Evolutionary conservation across 2,113 vertebrate genomes (phyloP), one percentile per base, ranked within the genome.

Genomic region (Lophochroa leadbeateri): DNA sequence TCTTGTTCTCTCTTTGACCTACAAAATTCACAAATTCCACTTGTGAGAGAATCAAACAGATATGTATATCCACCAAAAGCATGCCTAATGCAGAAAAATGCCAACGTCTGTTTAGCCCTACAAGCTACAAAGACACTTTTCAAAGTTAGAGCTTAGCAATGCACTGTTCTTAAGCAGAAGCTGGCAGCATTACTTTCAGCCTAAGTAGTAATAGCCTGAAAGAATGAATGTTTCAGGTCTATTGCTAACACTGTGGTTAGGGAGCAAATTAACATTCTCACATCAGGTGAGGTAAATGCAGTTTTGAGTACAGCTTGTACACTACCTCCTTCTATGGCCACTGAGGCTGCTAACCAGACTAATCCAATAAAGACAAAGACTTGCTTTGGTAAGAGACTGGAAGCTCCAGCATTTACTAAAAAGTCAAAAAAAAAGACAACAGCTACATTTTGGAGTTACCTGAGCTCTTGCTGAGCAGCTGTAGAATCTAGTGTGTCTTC

Each of bases 401-500:
- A 81, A n/a, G 33, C 0, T 2, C 37, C 39, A 82, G 33, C 49
- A 28, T 69, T 44, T 75, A 64, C 28, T 37, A 25, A 24, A 61
- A 27, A 67, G 68, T 27, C 33, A 81, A 92, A 67, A 82, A 12
- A 37, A n/a, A 63, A 52, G 65, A 28, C 28, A 60, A 78, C 17
- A 67, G 64, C n/a, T 29, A 50, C 35, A 29, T 1, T 3, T 1
- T 87, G n/a, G n/a, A 92, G 23, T 94, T 98, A 99, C 99, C 99
- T 98, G 96, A 99, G 99, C 78, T 99, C 99, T 95, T 99, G 99
- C 95, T 99, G 99, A 52, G 99, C 98, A 10, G 99, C 99, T 1
- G 99, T 99, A 67, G 99, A 99, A 97, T 99, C 99, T 91, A 99
- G 94, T 0, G 99, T 99, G 97, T 99, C 99, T 96, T 99, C 99